Percentiles rank a stretch among this genome's conserved stretches.
These are phyloP conservation scores for Serrognathus titanus DNA, from an alignment of 2,888 invertebrate species.

Conservation along the genomic window DNA sequence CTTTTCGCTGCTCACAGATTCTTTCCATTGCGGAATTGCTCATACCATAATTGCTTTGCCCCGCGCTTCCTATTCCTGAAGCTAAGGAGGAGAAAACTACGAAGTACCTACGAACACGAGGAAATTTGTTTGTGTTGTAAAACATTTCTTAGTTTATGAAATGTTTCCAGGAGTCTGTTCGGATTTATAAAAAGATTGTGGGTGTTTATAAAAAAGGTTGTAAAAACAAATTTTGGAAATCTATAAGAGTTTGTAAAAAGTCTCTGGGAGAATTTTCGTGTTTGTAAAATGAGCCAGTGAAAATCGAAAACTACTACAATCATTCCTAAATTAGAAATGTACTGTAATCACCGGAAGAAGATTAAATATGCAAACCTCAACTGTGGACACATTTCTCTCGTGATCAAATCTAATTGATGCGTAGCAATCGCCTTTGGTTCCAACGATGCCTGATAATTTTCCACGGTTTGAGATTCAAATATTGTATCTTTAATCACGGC, in stretches of 20 bases:
- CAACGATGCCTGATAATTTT: conserved; percentile 65
- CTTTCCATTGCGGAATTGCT: conserved; percentile 89
- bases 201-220: too few species aligned
- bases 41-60: conserved; percentile 88
- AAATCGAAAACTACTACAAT: not conserved
- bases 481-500: conserved; percentile 73
- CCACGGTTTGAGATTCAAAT: conserved; percentile 71
- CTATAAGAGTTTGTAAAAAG: not conserved
- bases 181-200: too few species aligned
- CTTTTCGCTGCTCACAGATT: conserved; percentile 70
- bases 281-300: too few species aligned
- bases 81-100: conserved; percentile 90
- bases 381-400: conserved; percentile 56
- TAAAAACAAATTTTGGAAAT: too few species aligned
- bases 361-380: conserved; percentile 38
- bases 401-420: conserved; percentile 66
- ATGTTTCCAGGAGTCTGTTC: too few species aligned
- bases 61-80: conserved; percentile 87
- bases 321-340: too few species aligned
- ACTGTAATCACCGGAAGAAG: too few species aligned
- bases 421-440: conserved; percentile 81
- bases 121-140: too few species aligned
- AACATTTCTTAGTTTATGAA: not conserved
- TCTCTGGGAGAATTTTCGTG: too few species aligned
- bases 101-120: conserved; percentile 56